A percentile compares a stretch with the other conserved stretches of the same genome.
Conservation (phyloP, 2,797 vertebrate species). For the Eutrigla gurnardus region DNA sequence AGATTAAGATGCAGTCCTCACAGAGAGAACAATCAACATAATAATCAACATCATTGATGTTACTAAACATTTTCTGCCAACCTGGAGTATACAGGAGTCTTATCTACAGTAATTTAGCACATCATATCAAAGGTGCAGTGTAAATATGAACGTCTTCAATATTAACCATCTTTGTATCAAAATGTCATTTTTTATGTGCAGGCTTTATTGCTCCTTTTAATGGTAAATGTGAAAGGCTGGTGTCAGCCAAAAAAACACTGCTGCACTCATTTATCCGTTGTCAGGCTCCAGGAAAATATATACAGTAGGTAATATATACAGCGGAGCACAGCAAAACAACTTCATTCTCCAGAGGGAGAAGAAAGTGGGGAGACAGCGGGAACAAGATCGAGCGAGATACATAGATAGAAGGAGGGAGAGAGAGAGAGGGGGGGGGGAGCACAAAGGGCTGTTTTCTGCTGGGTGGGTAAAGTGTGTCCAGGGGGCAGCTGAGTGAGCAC, state of each 20-base stretch:
- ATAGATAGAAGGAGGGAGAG: conserved; percentile 42
- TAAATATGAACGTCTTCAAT: conserved; percentile 36
- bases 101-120: conserved; percentile 35
- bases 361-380: conserved; percentile 69
- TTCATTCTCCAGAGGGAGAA: conserved; percentile 63
- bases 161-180: conserved; percentile 52
- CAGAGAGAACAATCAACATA: background rate
- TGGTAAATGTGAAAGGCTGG: conserved; percentile 62
- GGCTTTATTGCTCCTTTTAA: conserved; percentile 58
- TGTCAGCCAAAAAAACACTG: conserved; percentile 73
- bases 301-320: conserved; percentile 76
- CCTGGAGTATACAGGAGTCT: conserved; percentile 12
- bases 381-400: conserved; percentile 68
- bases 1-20: background rate
- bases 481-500: conserved; percentile 77
- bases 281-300: conserved; percentile 68
- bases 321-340: conserved; percentile 75
- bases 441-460: conserved; percentile 74
- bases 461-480: conserved; percentile 77
- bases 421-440: conserved; percentile 30
- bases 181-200: conserved; percentile 49
- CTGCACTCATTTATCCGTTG: conserved; percentile 64
- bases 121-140: conserved; percentile 30
- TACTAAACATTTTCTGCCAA: conserved; percentile 3
- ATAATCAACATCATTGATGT: background rate